Evolutionary conservation across 2,888 invertebrate species (phyloP), one percentile per base, ranked within the genome.

Genomic region (Pristionchus arcanus): DNA sequence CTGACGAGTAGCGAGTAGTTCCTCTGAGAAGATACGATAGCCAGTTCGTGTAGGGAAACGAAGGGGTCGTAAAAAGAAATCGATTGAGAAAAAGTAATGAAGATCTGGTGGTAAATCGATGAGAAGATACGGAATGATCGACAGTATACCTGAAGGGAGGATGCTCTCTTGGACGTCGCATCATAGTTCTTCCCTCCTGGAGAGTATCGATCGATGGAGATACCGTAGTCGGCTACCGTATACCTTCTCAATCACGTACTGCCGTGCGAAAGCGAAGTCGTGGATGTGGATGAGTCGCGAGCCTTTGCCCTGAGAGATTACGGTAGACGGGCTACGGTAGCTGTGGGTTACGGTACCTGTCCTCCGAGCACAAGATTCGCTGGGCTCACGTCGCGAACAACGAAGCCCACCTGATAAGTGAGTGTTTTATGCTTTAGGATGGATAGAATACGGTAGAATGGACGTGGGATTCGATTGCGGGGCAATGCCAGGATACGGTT

Each of bases 151-250:
- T 77, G 88, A 93, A 92, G 11, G 91, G 89, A 11, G 91, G 90
- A 28, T 90, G 49, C 31, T 91, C 90, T 37, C 93, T 55, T 37
- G 93, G 93, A 71, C 91, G 89, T 37, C 93, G 89, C 91, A 93
- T 91, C 88, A 89, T 89, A 68, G 90, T 21, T 19, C 88, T 88
- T 37, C 89, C 90, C 83, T n/a, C n/a, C n/a, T 83, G 31, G 19
- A 34, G 25, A 25, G 21, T 13, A 85, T 85, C 84, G 37, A 85
- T 81, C 0, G n/a, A n/a, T n/a, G n/a, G n/a, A n/a, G 42, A 42
- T 37, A 81, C 49, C 53, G 9, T 55, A 53, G 37, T 55, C 16
- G 53, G 5, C 34, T 25, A 34, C 25, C 55, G 59, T 59, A 7
- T 59, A 85, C 87, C 63, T 86, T 11, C 5, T 34, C 42, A 28